phyloP scores from a whole-genome alignment of 2,888 invertebrate genomes.

The Mesorhabditis belari region DNA sequence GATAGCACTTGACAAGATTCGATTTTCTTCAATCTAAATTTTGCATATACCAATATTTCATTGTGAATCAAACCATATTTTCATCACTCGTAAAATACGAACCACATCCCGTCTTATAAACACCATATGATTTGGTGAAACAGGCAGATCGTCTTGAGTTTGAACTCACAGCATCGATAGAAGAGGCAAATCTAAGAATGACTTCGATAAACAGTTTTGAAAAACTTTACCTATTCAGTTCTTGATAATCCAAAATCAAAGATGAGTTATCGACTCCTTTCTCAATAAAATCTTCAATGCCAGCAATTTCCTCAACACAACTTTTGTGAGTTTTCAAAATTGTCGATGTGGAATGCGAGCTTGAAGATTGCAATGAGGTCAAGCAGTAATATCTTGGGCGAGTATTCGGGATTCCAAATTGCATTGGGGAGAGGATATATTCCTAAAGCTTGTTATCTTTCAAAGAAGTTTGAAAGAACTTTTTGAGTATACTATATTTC shows the following conservation, averaged over 20 bases:
- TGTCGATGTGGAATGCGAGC: not conserved
- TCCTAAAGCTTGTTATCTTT: too few species aligned
- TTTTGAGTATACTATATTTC: not conserved
- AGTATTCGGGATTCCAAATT: slow-evolving; percentile 82
- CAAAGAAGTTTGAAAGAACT: too few species aligned
- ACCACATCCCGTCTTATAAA: slow-evolving; percentile 83
- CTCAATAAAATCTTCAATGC: not conserved
- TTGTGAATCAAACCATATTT: not conserved
- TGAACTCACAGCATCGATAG: slow-evolving; percentile 74
- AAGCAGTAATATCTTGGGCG: slow-evolving; percentile 82
- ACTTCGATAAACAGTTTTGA: too few species aligned
- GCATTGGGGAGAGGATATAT: slow-evolving; percentile 75
- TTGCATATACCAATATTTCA: not conserved
- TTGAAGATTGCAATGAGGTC: slow-evolving; percentile 57
- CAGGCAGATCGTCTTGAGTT: slow-evolving; percentile 74
- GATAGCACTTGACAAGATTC: not conserved
- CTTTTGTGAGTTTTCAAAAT: not conserved
- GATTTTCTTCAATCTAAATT: not conserved
- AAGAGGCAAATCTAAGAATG: slow-evolving; percentile 59
- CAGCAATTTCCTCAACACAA: not conserved
- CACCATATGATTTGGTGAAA: slow-evolving; percentile 87
- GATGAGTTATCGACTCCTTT: not conserved
- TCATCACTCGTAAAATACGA: slow-evolving; percentile 64
- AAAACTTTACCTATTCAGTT: not conserved
- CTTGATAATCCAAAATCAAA: not conserved